Percentiles rank a stretch among this genome's conserved stretches.
Evolutionary conservation across 2,888 invertebrate genomes (phyloP).

Genomic region (Temnothorax rugatulus): DNA sequence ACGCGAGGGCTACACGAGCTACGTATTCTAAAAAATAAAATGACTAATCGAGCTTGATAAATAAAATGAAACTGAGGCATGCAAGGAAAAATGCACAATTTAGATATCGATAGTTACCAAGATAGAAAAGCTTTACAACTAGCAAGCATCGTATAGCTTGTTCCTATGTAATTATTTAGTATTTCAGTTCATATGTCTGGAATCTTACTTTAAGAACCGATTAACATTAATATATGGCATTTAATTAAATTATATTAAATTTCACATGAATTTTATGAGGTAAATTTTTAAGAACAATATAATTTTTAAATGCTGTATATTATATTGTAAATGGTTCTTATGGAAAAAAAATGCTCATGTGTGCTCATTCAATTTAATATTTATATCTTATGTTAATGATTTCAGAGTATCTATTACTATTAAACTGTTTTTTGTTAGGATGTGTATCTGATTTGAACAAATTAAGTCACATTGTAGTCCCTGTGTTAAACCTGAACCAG

Average conservation of each 20-base stretch:
- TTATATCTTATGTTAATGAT: slow-evolving; percentile 40
- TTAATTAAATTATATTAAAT: slow-evolving; percentile 44
- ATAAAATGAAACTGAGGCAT: slow-evolving; percentile 59
- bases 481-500: slow-evolving; percentile 53
- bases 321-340: slow-evolving; percentile 35
- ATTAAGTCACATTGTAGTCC: slow-evolving; percentile 31
- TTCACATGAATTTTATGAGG: slow-evolving; percentile 3
- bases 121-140: slow-evolving; percentile 61
- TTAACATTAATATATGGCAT: slow-evolving; percentile 38
- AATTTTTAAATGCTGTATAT: slow-evolving; percentile 47
- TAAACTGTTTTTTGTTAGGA: slow-evolving; percentile 37
- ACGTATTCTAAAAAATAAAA: slow-evolving; percentile 49
- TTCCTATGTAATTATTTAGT: slow-evolving; percentile 46
- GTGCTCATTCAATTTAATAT: slow-evolving; percentile 37
- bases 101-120: slow-evolving; percentile 63
- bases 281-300: slow-evolving; percentile 22
- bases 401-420: slow-evolving; percentile 46
- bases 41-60: slow-evolving; percentile 54
- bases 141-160: slow-evolving; percentile 48
- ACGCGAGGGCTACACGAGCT: slow-evolving; percentile 18
- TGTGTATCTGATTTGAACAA: slow-evolving; percentile 39
- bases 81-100: slow-evolving; percentile 57
- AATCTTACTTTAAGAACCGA: slow-evolving; percentile 38
- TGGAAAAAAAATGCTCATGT: slow-evolving; percentile 36
- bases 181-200: slow-evolving; percentile 46